A percentile compares a stretch with the other conserved stretches of the same genome.
These are phyloP conservation scores for Cydia fagiglandana DNA, from an alignment of 1,140 invertebrate species.

Conservation along the genomic window DNA sequence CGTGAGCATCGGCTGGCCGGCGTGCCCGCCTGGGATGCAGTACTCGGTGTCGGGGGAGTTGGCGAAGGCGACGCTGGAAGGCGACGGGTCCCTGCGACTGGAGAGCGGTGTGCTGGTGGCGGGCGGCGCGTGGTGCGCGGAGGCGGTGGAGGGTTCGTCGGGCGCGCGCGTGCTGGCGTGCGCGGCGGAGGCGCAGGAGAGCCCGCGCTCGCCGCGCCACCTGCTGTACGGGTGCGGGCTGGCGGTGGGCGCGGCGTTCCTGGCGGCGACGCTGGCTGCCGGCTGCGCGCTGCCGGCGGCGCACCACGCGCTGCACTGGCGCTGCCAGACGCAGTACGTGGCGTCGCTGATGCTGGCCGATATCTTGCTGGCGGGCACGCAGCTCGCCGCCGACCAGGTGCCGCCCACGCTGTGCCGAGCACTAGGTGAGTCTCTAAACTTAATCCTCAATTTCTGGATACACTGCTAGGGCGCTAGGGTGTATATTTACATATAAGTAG, in stretches of 20 bases:
- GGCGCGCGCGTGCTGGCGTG: constrained; percentile 83
- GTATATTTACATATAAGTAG: too few relatives aligned
- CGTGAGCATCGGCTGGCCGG: constrained; percentile 64
- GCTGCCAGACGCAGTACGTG: constrained; percentile 91
- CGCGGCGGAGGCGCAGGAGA: constrained; percentile 75
- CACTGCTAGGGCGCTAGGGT: too few relatives aligned
- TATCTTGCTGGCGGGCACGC: constrained; percentile 86
- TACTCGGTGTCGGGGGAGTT: constrained; percentile 71
- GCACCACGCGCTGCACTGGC: constrained; percentile 91
- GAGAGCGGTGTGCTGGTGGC: constrained; percentile 57
- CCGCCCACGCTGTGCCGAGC: constrained; percentile 81
- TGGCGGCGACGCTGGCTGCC: constrained; percentile 87
- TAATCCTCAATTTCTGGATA: not conserved
- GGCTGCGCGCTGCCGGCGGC: constrained; percentile 87
- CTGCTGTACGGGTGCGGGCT: constrained; percentile 86
- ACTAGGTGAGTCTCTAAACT: constrained; percentile 81
- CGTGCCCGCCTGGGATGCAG: constrained; percentile 60
- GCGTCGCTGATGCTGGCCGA: constrained; percentile 88
- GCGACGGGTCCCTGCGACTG: constrained; percentile 74
- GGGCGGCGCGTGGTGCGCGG: constrained; percentile 82
- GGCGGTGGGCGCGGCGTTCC: constrained; percentile 87
- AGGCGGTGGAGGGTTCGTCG: constrained; percentile 71
- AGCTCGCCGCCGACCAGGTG: constrained; percentile 81
- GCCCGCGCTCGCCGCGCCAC: constrained; percentile 56
- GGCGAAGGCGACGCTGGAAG: constrained; percentile 70